A percentile compares a stretch with the other conserved stretches of the same genome.
These are phyloP conservation scores for Pristionchus entomophagus DNA, from an alignment of 2,888 invertebrate genomes.

Conservation along the genomic window DNA sequence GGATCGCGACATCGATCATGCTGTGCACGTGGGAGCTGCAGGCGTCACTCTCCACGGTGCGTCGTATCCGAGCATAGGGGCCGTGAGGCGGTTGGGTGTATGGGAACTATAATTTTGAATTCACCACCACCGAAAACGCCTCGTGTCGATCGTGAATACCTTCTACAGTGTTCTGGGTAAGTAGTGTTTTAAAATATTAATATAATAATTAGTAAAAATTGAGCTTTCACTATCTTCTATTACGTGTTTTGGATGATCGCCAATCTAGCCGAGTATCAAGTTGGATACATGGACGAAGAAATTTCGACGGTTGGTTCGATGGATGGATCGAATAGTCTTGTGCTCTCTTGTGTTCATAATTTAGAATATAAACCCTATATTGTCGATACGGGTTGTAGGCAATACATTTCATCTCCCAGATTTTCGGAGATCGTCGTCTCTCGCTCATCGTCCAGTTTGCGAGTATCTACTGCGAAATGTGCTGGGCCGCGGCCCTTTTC, in stretches of 20 bases:
- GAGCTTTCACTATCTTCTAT: neutral
- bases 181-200: neutral
- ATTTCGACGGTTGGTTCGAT: neutral
- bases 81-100: no score
- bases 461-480: neutral
- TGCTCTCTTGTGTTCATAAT: neutral
- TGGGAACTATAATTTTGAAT: no score
- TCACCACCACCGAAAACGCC: no score
- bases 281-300: slow-evolving; percentile 20
- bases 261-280: neutral
- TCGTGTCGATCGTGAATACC: no score
- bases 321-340: no score
- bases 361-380: neutral
- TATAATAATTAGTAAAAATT: neutral
- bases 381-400: no score
- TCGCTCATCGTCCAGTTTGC: neutral
- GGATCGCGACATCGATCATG: no score
- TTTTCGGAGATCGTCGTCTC: neutral
- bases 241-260: neutral
- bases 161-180: neutral
- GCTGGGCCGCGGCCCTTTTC: neutral
- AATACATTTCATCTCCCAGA: neutral
- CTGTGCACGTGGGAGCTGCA: no score
- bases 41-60: no score
- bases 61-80: no score